Evolutionary conservation across 2,888 invertebrate species (phyloP).

Genomic region (Bombylius major): DNA sequence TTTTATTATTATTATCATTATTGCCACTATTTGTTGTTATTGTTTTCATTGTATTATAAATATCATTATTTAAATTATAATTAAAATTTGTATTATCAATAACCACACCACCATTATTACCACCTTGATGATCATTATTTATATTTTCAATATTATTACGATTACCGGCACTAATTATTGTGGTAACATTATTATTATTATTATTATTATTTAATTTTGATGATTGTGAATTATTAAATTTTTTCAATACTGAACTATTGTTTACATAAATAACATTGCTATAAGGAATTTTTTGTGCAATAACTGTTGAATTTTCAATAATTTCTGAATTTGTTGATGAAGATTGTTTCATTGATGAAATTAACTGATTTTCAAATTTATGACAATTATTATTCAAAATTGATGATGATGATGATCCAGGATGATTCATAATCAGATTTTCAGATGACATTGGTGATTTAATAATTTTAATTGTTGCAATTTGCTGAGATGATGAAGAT

Average conservation of each 20-base stretch:
- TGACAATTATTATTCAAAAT: background rate
- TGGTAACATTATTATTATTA: constrained; percentile 9
- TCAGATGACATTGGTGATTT: background rate
- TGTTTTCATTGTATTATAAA: constrained; percentile 8
- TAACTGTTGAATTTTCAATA: constrained; percentile 9
- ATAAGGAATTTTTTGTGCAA: constrained; percentile 28
- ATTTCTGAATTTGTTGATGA: background rate
- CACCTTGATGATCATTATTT: background rate
- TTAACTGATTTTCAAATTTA: background rate
- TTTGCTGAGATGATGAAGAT: background rate
- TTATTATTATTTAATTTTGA: constrained; percentile 1
- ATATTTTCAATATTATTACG: background rate
- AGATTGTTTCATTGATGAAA: background rate
- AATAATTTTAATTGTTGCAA: background rate
- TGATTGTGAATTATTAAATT: background rate
- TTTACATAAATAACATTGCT: constrained; percentile 34
- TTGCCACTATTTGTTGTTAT: constrained; percentile 7
- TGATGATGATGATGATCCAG: background rate
- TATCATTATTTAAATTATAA: constrained; percentile 1
- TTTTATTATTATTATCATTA: constrained; percentile 4
- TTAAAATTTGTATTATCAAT: background rate
- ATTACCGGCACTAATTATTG: background rate
- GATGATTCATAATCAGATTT: background rate
- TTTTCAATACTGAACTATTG: constrained; percentile 5
- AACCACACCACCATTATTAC: constrained; percentile 4